These are phyloP conservation scores for Podarcis cretensis DNA, from an alignment of 2,113 vertebrate species.

Conservation along the genomic window DNA sequence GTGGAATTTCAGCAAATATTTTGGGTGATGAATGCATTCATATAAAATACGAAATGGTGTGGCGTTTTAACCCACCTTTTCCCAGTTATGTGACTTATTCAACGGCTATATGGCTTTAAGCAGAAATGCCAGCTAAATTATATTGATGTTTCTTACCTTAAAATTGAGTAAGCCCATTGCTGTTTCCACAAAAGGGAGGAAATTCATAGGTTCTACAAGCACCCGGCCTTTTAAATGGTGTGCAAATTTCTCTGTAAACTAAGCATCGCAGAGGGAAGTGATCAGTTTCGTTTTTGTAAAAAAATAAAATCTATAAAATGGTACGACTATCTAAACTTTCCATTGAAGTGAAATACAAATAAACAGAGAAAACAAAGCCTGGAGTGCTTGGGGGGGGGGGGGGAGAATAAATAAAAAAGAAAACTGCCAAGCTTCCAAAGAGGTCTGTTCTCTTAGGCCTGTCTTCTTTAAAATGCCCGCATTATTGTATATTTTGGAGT, in stretches of 20 bases:
- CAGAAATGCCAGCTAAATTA: conserved; percentile 54
- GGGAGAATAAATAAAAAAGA: conserved; percentile 11
- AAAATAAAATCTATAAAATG: conserved; percentile 15
- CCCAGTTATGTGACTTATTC: conserved; percentile 9
- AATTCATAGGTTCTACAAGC: conserved; percentile 90
- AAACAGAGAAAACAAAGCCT: conserved; percentile 8
- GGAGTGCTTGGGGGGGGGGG: not conserved
- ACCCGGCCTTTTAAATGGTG: conserved; percentile 88
- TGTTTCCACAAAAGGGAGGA: conserved; percentile 99
- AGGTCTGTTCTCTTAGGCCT: conserved; percentile 46
- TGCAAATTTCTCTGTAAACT: conserved; percentile 97
- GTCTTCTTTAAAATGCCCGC: conserved; percentile 35
- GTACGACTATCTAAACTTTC: conserved; percentile 42
- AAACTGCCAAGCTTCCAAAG: conserved; percentile 35
- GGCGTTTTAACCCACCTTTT: not conserved
- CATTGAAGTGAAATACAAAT: conserved; percentile 50
- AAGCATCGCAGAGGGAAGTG: conserved; percentile 62
- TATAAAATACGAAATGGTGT: not conserved
- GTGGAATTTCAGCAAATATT: conserved; percentile 20
- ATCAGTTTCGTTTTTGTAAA: not conserved
- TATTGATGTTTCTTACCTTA: conserved; percentile 86
- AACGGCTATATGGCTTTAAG: conserved; percentile 21
- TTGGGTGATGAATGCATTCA: conserved; percentile 25
- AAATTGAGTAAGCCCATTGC: conserved; percentile 97
- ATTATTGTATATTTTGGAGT: conserved; percentile 56